A percentile compares a stretch with the other conserved stretches of the same genome.
phyloP scores from a whole-genome alignment of 1,140 invertebrate species.

The Bombus balteatus region DNA sequence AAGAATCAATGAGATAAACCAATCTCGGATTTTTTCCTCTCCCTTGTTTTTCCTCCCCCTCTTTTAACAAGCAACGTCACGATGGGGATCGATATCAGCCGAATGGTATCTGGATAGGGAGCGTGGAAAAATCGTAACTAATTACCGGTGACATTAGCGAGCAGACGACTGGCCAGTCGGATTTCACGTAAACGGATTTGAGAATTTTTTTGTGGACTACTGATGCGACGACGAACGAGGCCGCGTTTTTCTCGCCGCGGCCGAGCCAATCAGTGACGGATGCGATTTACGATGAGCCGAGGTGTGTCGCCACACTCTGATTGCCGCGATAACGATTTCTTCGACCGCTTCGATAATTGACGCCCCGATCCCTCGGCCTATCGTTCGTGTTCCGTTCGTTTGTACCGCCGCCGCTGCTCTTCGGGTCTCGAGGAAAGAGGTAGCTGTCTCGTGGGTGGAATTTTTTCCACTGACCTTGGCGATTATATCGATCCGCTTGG shows the following conservation, averaged over 20 bases:
- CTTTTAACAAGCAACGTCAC: no score
- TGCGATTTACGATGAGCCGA: slow-evolving; percentile 66
- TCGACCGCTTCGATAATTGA: slow-evolving; percentile 65
- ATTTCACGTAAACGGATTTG: slow-evolving; percentile 33
- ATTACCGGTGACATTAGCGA: slow-evolving; percentile 8
- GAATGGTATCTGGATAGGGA: not conserved
- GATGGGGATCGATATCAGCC: not conserved
- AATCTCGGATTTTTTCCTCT: not conserved
- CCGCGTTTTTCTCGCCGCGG: slow-evolving; percentile 39
- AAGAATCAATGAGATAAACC: not conserved
- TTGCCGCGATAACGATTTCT: slow-evolving; percentile 75
- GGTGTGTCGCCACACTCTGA: slow-evolving; percentile 77
- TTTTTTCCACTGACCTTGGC: not conserved
- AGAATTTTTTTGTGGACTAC: slow-evolving; percentile 18
- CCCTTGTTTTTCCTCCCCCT: not conserved
- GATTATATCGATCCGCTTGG: slow-evolving; percentile 34
- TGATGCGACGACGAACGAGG: slow-evolving; percentile 14
- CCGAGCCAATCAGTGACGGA: slow-evolving; percentile 62
- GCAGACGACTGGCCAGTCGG: not conserved
- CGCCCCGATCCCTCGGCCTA: slow-evolving; percentile 38
- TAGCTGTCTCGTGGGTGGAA: not conserved
- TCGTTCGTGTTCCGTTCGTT: slow-evolving; percentile 29
- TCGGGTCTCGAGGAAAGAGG: not conserved
- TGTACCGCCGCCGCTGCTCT: slow-evolving; percentile 6
- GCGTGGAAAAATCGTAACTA: slow-evolving; percentile 11